Evolutionary conservation across 1,140 invertebrate genomes (phyloP), one percentile per base, ranked within the genome.

Genomic region (Luehdorfia chinensis): DNA sequence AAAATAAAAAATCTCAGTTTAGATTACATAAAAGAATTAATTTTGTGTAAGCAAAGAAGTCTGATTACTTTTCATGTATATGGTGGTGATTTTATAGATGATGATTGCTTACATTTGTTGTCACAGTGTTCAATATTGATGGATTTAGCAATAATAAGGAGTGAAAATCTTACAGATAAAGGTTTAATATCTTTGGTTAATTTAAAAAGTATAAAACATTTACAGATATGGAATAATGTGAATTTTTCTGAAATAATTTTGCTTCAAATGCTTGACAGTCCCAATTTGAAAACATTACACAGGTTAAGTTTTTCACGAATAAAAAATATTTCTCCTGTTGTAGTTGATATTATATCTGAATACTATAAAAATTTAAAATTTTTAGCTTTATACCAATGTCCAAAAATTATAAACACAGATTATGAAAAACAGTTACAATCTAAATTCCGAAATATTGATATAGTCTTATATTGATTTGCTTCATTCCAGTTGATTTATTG

Each of bases 141-240:
- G 36, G 76, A 81, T 57, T 67, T 88, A 15, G 76, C 74, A 21
- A 81, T 88, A 50, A 70, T 84, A 27, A 68, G 75, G 49, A 83
- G 87, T 66, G 84, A 88, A 53, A 71, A 69, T 36, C 56, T 88
- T 1, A 84, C 77, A 4, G 78, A 88, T 58, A 39, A 37, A 28
- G 80, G 83, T 23, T 56, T 88, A n/a, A 37, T 66, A 11, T 16
- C 58, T 12, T 47, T 86, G 11, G 60, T 59, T 33, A 62, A 72
- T 50, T 59, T 84, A 2, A 68, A 63, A 41, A 49, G 54, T 12
- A 59, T 87, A 44, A 46, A 76, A 55, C 71, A 75, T 41, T 54
- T 87, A 47, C 80, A 87, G 39, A 59, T 88, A 23, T 87, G 85
- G 84, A 87, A 87, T 47, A 88, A 87, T 53, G 53, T 30, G 4